Conservation (phyloP, 2,888 invertebrate genomes). For the Parthenolecanium corni region DNA sequence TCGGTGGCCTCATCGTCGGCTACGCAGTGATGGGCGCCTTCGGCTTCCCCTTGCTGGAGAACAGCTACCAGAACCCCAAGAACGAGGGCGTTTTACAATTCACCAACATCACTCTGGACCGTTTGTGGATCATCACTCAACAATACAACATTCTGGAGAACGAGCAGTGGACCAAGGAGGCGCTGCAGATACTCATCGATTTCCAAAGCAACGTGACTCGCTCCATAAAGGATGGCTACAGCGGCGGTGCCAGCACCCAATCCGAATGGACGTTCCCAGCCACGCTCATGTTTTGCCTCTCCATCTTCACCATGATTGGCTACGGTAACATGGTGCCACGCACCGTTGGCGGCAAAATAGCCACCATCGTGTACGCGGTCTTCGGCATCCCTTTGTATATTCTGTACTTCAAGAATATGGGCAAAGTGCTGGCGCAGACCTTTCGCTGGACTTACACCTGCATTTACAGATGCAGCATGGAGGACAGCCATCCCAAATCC, state of each 20-base stretch:
- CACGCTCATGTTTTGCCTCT: conserved; percentile 76
- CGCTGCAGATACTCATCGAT: conserved; percentile 48
- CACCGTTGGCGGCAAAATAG: conserved; percentile 69
- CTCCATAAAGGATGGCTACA: conserved; percentile 59
- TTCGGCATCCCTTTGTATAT: conserved; percentile 80
- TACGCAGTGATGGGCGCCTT: conserved; percentile 78
- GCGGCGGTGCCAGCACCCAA: conserved; percentile 47
- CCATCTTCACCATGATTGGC: conserved; percentile 84
- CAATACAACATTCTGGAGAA: conserved; percentile 58
- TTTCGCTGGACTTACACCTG: conserved; percentile 70
- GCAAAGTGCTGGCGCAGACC: conserved; percentile 67
- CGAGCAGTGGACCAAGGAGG: conserved; percentile 49
- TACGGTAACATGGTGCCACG: conserved; percentile 77
- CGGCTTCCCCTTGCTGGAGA: conserved; percentile 66
- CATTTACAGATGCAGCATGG: conserved; percentile 58
- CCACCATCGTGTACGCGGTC: conserved; percentile 73
- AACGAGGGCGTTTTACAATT: conserved; percentile 30
- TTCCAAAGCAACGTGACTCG: conserved; percentile 58
- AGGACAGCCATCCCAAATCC: conserved; percentile 32
- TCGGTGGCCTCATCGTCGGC: conserved; percentile 73
- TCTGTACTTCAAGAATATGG: conserved; percentile 80
- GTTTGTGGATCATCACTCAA: conserved; percentile 52
- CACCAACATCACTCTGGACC: conserved; percentile 37
- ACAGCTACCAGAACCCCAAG: conserved; percentile 40
- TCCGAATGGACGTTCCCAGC: conserved; percentile 80